Evolutionary conservation across 1,140 invertebrate species (phyloP), one percentile per base, ranked within the genome.

Genomic region (Copidosoma floridanum): DNA sequence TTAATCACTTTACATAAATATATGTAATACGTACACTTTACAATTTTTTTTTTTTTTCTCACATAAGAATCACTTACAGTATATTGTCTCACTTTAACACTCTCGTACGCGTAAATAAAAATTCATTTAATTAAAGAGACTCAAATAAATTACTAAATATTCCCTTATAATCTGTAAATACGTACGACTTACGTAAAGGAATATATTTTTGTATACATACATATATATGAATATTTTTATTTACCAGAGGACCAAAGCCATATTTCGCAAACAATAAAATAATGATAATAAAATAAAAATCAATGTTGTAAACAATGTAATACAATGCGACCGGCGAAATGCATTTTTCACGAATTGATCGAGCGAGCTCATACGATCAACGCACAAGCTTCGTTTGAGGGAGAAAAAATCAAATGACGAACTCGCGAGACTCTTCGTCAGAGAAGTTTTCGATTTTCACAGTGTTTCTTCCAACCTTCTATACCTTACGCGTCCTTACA

Each of bases 61-160:
- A 51, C 50, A 53, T 61, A 57, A 61, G 23, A 61, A 10, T 63
- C 51, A 24, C 56, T 67, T 57, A 68, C 59, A 61, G n/a, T n/a
- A 68, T 65, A 69, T 65, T 69, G 62, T 68, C 64, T 69, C 46
- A 60, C 54, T 64, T 61, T 65, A 63, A 54, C 40, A 52, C 18
- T 21, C 11, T 47, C 6, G 21, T 21, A 47, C 24, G 3, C 35
- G 51, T 11, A 53, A n/a, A n/a, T n/a, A n/a, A n/a, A n/a, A n/a
- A n/a, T n/a, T n/a, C n/a, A n/a, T n/a, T n/a, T n/a, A n/a, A n/a
- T 56, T 59, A 40, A 53, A 40, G 26, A 60, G 14, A 51, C 56
- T 62, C 27, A 58, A 55, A 61, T 63, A 66, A 68, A 65, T 65
- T 58, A 64, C 52, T 58, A 57, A 61, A 61, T 35, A 63, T 54